Percentiles rank a stretch among this genome's conserved stretches.
phyloP scores from a whole-genome alignment of 1,140 invertebrate genomes.

The Diabrotica undecimpunctata region DNA sequence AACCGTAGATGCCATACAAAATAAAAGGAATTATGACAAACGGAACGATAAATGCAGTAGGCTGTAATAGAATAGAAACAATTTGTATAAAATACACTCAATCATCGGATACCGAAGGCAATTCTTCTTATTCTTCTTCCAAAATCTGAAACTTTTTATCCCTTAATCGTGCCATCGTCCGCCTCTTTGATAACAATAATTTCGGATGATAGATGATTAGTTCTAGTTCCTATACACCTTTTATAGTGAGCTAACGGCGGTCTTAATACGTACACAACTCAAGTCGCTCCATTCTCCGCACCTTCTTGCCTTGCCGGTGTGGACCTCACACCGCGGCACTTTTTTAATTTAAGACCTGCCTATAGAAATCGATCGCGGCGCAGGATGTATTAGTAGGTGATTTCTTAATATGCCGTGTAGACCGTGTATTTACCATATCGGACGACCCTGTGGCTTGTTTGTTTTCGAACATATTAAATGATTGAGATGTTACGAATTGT shows the following conservation, averaged over 20 bases:
- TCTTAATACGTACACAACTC: constrained; percentile 8
- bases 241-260: constrained; percentile 12
- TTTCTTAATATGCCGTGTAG: constrained; percentile 25
- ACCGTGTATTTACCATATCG: neutral
- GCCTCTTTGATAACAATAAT: constrained; percentile 17
- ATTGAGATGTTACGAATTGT: neutral
- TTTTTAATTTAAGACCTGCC: constrained; percentile 28
- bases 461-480: neutral
- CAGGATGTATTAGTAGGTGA: constrained; percentile 27
- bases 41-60: no score
- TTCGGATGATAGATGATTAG: constrained; percentile 19
- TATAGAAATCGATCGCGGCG: constrained; percentile 16
- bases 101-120: neutral
- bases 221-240: constrained; percentile 19
- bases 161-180: constrained; percentile 4
- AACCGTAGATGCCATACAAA: no score
- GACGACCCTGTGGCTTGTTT: constrained; percentile 10
- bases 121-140: constrained; percentile 6
- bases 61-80: no score
- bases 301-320: constrained; percentile 20
- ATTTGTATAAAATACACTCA: no score
- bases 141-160: constrained; percentile 10
- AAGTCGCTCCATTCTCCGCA: constrained; percentile 21
- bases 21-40: no score
- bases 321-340: constrained; percentile 30